These are phyloP conservation scores for Ischnura elegans DNA, from an alignment of 2,888 invertebrate species.

Conservation along the genomic window DNA sequence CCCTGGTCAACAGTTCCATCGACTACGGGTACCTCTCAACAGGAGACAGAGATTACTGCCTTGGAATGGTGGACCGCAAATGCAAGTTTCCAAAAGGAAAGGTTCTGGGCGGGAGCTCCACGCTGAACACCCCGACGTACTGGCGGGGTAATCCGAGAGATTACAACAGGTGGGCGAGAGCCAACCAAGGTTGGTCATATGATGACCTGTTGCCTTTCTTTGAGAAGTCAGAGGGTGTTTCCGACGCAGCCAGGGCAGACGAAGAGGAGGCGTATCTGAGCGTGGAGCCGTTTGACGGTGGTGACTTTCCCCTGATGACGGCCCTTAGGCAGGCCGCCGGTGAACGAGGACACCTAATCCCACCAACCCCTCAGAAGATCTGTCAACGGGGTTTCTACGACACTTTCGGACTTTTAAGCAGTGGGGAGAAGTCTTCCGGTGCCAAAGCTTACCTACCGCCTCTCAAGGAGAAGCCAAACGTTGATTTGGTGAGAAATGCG, in stretches of 20 bases:
- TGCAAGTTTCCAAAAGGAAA: constrained; percentile 58
- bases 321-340: constrained; percentile 70
- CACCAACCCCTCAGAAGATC: background rate
- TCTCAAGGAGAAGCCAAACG: constrained; percentile 80
- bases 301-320: background rate
- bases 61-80: constrained; percentile 70
- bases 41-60: constrained; percentile 65
- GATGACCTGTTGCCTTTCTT: constrained; percentile 90
- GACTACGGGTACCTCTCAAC: background rate
- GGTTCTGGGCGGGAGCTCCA: constrained; percentile 89
- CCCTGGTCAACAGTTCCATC: background rate
- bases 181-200: constrained; percentile 93
- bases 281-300: constrained; percentile 65
- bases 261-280: background rate
- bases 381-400: background rate
- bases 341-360: constrained; percentile 73
- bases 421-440: constrained; percentile 77
- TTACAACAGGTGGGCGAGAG: constrained; percentile 92
- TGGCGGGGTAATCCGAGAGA: constrained; percentile 92
- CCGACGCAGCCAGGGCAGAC: background rate
- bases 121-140: constrained; percentile 95
- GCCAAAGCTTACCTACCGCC: constrained; percentile 84
- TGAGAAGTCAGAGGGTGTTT: constrained; percentile 90
- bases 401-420: background rate
- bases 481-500: constrained; percentile 81